Evolutionary conservation across 35 echinoderm and acorn worm genomes (phyloP).

Genomic region (Apostichopus japonicus): DNA sequence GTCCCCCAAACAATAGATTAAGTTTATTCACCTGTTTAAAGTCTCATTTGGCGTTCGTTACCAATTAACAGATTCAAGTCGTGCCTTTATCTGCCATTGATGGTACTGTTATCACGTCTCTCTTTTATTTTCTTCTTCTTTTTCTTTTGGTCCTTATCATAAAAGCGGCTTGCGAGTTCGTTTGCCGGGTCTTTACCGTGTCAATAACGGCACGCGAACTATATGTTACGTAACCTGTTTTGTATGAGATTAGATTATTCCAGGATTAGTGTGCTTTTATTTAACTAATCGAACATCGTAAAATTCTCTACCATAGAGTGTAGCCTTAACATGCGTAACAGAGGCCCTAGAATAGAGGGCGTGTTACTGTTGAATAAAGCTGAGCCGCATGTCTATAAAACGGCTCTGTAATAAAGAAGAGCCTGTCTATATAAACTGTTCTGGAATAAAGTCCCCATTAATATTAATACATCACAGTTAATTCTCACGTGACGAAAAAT

Average conservation of each 20-base stretch:
- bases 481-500: no score
- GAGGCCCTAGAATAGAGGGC: background rate
- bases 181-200: background rate
- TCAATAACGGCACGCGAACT: background rate
- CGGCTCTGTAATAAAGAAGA: no score
- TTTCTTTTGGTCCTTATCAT: background rate
- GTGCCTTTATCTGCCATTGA: background rate
- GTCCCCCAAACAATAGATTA: background rate
- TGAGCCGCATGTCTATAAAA: no score
- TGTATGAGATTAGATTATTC: background rate
- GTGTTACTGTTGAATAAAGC: background rate
- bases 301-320: background rate
- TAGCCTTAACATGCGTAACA: background rate
- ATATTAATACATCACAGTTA: no score
- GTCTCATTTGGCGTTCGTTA: conserved; percentile 17
- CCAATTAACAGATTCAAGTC: background rate
- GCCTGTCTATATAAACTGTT: no score
- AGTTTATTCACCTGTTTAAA: conserved; percentile 24
- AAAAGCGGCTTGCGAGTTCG: background rate
- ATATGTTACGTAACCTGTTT: background rate
- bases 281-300: background rate
- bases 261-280: background rate
- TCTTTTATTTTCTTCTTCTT: background rate
- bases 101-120: background rate
- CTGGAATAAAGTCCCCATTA: no score